Conservation (phyloP, 2,797 vertebrate genomes). For the Cuniculus paca region DNA sequence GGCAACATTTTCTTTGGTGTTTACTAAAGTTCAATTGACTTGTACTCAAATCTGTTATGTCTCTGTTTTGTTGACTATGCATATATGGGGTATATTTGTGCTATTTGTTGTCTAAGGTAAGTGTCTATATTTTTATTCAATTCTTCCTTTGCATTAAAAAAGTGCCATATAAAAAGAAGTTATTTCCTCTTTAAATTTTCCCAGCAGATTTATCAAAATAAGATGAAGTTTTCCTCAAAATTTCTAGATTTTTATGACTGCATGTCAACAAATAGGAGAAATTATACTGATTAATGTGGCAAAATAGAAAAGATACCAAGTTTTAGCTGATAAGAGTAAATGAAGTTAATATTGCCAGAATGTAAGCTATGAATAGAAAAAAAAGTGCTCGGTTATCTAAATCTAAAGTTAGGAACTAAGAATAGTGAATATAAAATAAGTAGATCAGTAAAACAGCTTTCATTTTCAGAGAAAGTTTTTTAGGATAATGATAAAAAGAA, state of each 20-base stretch:
- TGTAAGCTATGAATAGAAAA: constrained; percentile 7
- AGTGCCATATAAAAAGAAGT: neutral
- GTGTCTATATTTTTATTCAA: constrained; percentile 13
- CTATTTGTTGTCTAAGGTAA: constrained; percentile 13
- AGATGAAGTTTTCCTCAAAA: neutral
- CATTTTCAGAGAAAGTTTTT: neutral
- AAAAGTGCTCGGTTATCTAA: neutral
- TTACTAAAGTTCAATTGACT: constrained; percentile 25
- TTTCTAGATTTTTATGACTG: constrained; percentile 5
- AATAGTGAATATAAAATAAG: neutral
- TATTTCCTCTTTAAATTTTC: neutral
- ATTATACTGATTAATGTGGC: neutral
- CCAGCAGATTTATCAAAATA: neutral
- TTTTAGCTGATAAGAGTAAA: neutral
- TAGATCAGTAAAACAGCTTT: neutral
- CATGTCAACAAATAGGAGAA: neutral
- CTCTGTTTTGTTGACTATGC: neutral
- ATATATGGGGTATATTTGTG: neutral
- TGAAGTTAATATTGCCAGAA: neutral
- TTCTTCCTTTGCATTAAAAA: constrained; percentile 3
- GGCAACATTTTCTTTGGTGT: constrained; percentile 59
- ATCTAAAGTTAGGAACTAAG: neutral
- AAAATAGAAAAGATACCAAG: neutral
- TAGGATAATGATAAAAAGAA: neutral
- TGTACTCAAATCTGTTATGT: neutral